Evolutionary conservation across 2,797 vertebrate genomes (phyloP).

Genomic region (Dermochelys coriacea): DNA sequence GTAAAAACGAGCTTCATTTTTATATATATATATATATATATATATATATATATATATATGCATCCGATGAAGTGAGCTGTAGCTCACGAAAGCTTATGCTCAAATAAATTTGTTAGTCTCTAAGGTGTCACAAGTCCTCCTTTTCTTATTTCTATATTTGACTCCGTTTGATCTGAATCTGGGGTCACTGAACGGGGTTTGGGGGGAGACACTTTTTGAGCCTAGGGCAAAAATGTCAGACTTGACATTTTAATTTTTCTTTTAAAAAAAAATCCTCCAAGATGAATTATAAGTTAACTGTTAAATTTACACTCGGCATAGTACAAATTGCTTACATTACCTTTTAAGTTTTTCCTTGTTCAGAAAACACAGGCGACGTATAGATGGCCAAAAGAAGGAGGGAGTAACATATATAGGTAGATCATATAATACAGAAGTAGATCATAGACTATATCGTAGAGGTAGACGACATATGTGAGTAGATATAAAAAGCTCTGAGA

Average conservation of each 20-base stretch:
- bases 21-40: too few relatives aligned
- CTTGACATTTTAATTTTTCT: neutral
- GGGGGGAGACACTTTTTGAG: neutral
- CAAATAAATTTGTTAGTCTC: too few relatives aligned
- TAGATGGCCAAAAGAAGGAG: neutral
- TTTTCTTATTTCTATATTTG: neutral
- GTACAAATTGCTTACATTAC: neutral
- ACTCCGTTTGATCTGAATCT: neutral
- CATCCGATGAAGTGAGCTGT: too few relatives aligned
- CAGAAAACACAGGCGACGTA: neutral
- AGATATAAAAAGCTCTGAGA: neutral
- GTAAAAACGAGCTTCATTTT: neutral
- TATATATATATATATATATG: too few relatives aligned
- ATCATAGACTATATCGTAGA: neutral
- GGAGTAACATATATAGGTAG: neutral
- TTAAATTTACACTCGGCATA: neutral
- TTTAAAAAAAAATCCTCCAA: neutral
- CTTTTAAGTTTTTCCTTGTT: neutral
- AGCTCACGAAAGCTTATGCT: too few relatives aligned
- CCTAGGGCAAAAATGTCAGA: neutral
- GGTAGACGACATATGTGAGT: neutral
- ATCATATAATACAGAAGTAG: neutral
- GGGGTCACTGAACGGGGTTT: neutral
- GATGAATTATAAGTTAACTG: neutral
- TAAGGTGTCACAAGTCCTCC: too few relatives aligned